A percentile compares a stretch with the other conserved stretches of the same genome.
phyloP scores from a whole-genome alignment of 2,113 vertebrate genomes.

The Limanda limanda region DNA sequence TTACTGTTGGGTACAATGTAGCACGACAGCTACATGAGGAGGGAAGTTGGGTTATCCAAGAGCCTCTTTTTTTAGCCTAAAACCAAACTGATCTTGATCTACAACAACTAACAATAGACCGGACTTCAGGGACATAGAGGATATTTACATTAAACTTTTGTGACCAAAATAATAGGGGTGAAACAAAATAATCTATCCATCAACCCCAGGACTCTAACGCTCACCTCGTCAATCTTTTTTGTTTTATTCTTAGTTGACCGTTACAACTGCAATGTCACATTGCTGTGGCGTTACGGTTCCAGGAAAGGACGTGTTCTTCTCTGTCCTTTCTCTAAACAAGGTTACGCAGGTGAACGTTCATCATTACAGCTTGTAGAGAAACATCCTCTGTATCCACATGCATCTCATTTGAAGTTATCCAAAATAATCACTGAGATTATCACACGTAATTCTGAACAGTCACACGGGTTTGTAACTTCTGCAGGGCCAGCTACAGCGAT shows the following conservation, averaged over 20 bases:
- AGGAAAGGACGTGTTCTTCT: constrained; percentile 17
- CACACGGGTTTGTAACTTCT: constrained; percentile 10
- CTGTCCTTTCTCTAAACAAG: constrained; percentile 20
- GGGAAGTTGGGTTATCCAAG: not conserved
- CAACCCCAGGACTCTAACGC: constrained; percentile 6
- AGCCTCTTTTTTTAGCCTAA: too few relatives aligned
- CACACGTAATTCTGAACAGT: not conserved
- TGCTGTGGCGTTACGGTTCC: constrained; percentile 24
- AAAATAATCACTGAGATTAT: constrained; percentile 31
- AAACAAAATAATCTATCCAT: constrained; percentile 29
- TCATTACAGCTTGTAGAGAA: constrained; percentile 27
- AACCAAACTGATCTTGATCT: too few relatives aligned
- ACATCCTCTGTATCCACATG: not conserved
- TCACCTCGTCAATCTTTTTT: constrained; percentile 42
- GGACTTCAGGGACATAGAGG: not conserved
- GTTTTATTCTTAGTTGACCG: constrained; percentile 49
- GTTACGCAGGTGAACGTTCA: constrained; percentile 17
- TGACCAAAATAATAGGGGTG: not conserved
- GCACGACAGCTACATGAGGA: not conserved
- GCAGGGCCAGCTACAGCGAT: constrained; percentile 32
- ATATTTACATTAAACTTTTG: not conserved
- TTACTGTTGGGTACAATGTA: not conserved
- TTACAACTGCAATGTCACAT: constrained; percentile 2
- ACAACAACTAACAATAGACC: not conserved
- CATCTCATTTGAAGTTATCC: constrained; percentile 2